phyloP scores from a whole-genome alignment of 23 tunicate species.

The Pegea sp. region DNA sequence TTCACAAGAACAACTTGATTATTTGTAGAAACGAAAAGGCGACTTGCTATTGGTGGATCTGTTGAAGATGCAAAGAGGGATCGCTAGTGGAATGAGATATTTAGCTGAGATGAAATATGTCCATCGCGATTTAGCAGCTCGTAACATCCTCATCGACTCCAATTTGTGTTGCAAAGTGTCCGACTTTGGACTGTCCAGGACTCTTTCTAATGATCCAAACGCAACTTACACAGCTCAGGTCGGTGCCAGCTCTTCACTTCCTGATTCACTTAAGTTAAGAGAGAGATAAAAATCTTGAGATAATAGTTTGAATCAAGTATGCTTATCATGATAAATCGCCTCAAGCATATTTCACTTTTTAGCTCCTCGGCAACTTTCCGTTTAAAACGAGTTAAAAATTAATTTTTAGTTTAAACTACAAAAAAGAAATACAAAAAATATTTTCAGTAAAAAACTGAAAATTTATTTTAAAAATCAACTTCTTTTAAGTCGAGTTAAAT shows the following conservation, averaged over 20 bases:
- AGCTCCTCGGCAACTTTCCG: too few species aligned
- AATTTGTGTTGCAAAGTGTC: constrained; percentile 67
- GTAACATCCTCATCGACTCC: constrained; percentile 78
- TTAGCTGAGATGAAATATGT: constrained; percentile 51
- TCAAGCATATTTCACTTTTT: too few species aligned
- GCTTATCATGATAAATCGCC: too few species aligned
- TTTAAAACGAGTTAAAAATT: background rate
- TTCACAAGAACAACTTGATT: background rate
- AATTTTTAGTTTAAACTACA: background rate
- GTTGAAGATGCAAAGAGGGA: constrained; percentile 36
- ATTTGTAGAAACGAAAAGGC: constrained; percentile 13
- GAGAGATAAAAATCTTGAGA: too few species aligned
- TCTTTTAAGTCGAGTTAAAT: too few species aligned
- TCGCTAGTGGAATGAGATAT: constrained; percentile 86
- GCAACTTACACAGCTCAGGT: constrained; percentile 96
- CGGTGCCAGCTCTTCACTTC: too few species aligned
- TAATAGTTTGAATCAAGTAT: too few species aligned
- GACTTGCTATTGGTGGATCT: constrained; percentile 22
- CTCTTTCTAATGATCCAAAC: constrained; percentile 69
- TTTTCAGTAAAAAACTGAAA: background rate
- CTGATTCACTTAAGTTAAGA: too few species aligned
- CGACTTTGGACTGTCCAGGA: constrained; percentile 86
- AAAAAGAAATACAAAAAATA: background rate
- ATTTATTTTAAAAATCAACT: too few species aligned
- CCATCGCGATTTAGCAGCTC: constrained; percentile 92